Base-by-base conservation (phyloP, 2,797 vertebrate genomes). In the Agapornis canus region DNA sequence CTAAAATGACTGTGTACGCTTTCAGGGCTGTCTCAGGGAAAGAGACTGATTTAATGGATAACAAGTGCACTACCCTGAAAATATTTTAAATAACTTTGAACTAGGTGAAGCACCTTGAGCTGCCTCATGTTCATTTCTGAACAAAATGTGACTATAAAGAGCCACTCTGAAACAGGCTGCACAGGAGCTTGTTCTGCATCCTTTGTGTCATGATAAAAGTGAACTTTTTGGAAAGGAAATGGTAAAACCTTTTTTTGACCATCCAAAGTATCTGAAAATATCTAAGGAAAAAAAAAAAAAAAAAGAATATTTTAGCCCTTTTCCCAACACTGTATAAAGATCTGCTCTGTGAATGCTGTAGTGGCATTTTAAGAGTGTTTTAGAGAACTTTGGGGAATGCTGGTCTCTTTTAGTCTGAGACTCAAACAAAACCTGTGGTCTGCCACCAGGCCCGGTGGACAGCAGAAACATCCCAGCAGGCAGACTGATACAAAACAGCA, bases 311-410 rank as follows among this genome's bases (percentile, higher is more conserved):
- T 51, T 5, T 25, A 54, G 13, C 31, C 13, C 60, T 78, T 61
- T 57, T 11, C 25, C 27, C 21, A 45, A 21, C 5, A 13, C 19
- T 15, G 35, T 29, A 56, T 27, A 35, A 54, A 48, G 51, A 48
- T 10, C 42, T 80, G 35, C 5, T 22, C 26, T 70, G 3, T 43
- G 57, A 60, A 75, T 19, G 66, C 57, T 61, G 47, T 29, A 54
- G 27, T 10, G 60, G 27, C 5, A 4, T 60, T 80, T 60, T 39
- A 47, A 40, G 51, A 49, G 29, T 43, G 37, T 26, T 57, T 12
- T 52, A 21, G 31, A 31, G 39, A 65, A 43, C 26, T 22, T 0
- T 16, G 31, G 37, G 11, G 9, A 54, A 49, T 0, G 1, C 0
- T 29, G 31, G 32, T 49, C 19, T 42, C 39, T 25, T 48, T 59